These are phyloP conservation scores for Fregetta grallaria DNA, from an alignment of 2,113 vertebrate genomes.

Conservation along the genomic window DNA sequence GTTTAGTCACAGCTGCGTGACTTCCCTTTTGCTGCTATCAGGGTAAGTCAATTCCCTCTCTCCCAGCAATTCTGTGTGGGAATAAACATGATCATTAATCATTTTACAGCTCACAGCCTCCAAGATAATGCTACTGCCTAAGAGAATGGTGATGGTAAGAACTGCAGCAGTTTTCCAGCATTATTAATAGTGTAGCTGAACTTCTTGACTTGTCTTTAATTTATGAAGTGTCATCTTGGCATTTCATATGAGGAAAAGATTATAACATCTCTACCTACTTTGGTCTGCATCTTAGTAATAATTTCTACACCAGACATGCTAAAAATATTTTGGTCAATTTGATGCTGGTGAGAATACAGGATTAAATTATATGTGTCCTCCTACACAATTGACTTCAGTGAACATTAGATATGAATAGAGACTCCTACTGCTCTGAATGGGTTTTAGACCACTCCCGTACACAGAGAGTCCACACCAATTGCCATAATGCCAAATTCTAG, in stretches of 20 bases:
- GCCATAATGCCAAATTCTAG: background rate
- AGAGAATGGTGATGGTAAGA: background rate
- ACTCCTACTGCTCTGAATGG: background rate
- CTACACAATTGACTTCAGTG: background rate
- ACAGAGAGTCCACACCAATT: background rate
- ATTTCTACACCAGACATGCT: background rate
- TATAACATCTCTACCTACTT: background rate
- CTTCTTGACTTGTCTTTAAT: background rate
- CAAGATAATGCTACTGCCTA: background rate
- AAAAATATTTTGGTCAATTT: background rate
- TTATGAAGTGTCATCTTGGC: background rate
- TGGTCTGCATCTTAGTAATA: background rate
- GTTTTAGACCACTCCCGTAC: background rate
- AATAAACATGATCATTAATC: conserved; percentile 34
- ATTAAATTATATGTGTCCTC: background rate
- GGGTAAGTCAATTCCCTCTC: background rate
- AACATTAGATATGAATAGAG: background rate
- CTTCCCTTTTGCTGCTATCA: background rate
- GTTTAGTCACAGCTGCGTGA: background rate
- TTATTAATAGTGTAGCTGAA: background rate
- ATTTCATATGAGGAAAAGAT: background rate
- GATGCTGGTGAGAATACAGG: background rate
- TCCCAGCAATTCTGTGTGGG: background rate
- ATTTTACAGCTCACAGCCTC: background rate
- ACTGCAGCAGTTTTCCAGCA: background rate